Evolutionary conservation across 2,888 invertebrate species (phyloP).

Genomic region (Zonitis immaculata): DNA sequence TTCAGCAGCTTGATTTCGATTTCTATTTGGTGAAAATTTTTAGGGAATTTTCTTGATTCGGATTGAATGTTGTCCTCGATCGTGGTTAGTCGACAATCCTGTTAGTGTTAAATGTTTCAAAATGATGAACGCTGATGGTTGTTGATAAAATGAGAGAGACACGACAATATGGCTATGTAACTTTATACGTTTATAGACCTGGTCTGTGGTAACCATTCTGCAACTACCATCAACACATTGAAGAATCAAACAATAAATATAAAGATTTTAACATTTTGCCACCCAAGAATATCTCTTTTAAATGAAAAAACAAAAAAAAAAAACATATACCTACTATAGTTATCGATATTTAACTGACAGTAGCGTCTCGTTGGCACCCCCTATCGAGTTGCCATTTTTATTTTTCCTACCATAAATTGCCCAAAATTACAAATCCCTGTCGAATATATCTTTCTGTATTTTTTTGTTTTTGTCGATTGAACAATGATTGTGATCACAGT

Average conservation of each 20-base stretch:
- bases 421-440: background rate
- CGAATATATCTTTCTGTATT: background rate
- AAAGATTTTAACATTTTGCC: background rate
- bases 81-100: background rate
- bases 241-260: background rate
- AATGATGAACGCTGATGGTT: background rate
- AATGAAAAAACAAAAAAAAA: background rate
- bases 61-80: no score
- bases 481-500: conserved; percentile 33
- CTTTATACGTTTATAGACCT: background rate
- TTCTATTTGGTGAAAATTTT: no score
- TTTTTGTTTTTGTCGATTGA: conserved; percentile 8
- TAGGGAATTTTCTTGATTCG: no score
- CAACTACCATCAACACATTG: background rate
- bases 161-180: background rate
- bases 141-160: background rate
- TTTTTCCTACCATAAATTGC: background rate
- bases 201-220: background rate
- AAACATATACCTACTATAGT: no score
- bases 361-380: background rate
- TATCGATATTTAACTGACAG: no score
- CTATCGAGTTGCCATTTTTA: background rate
- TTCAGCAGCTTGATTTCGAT: no score
- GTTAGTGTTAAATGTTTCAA: background rate
- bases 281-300: background rate